Evolutionary conservation across 2,797 vertebrate genomes (phyloP).

Genomic region (Hippocampus kuda): DNA sequence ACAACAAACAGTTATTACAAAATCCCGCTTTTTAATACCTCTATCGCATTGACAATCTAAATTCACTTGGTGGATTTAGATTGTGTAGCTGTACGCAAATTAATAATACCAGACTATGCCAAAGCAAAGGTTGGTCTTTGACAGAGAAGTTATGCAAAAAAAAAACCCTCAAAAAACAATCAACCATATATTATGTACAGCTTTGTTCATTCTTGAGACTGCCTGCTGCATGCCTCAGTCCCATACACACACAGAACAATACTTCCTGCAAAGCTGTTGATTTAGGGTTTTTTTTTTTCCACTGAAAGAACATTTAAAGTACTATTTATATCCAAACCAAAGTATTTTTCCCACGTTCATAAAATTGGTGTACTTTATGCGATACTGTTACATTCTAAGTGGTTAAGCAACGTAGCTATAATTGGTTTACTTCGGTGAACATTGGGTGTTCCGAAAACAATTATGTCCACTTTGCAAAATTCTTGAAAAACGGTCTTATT

Average conservation of each 20-base stretch:
- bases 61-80: too few relatives aligned
- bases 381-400: slow-evolving; percentile 54
- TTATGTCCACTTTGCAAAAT: neutral
- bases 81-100: too few relatives aligned
- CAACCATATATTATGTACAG: neutral
- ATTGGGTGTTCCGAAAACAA: slow-evolving; percentile 52
- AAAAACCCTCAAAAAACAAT: neutral
- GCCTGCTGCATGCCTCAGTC: neutral
- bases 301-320: neutral
- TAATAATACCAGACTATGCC: too few relatives aligned
- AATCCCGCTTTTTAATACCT: too few relatives aligned
- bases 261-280: neutral
- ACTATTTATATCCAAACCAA: neutral
- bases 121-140: neutral
- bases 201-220: neutral
- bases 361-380: slow-evolving; percentile 56
- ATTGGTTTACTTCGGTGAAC: slow-evolving; percentile 52
- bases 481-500: neutral
- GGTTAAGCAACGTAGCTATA: slow-evolving; percentile 64
- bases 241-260: neutral
- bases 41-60: too few relatives aligned
- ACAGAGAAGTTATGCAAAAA: neutral
- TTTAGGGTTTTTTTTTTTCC: neutral
- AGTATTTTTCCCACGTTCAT: slow-evolving; percentile 66
- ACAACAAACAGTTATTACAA: too few relatives aligned